phyloP scores from a whole-genome alignment of 1,140 invertebrate species.

The Stratiolaelaps scimitus region DNA sequence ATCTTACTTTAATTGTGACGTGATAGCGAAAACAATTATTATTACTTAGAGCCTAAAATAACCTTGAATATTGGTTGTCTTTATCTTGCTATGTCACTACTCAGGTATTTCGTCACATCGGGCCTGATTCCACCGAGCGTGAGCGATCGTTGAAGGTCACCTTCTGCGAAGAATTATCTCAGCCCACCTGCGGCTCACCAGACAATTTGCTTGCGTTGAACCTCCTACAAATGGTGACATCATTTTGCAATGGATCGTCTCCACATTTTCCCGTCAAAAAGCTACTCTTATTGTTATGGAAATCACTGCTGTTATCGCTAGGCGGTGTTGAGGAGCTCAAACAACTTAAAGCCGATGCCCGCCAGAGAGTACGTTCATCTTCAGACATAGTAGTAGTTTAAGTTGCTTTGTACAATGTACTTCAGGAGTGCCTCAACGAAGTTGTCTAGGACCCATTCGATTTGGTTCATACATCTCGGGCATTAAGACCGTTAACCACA shows the following conservation, averaged over 20 bases:
- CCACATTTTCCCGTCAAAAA: conserved; percentile 97
- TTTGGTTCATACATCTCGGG: no score
- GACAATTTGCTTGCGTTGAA: conserved; percentile 77
- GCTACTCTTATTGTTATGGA: conserved; percentile 88
- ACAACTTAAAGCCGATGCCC: conserved; percentile 57
- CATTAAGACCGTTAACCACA: no score
- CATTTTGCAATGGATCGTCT: conserved; percentile 80
- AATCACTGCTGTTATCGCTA: conserved; percentile 72
- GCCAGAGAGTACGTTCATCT: conserved; percentile 45
- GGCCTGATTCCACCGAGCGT: conserved; percentile 33
- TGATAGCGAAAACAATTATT: no score
- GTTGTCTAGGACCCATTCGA: no score
- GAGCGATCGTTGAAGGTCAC: background rate
- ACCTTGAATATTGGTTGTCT: no score
- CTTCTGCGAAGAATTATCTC: conserved; percentile 22
- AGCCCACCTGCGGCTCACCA: conserved; percentile 40
- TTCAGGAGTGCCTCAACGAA: no score
- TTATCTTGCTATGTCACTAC: no score
- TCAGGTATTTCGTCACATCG: conserved; percentile 35
- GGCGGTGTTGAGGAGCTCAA: conserved; percentile 72
- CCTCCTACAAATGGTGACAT: conserved; percentile 80
- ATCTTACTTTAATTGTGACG: no score
- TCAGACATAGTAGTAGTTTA: no score
- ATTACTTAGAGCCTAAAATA: no score
- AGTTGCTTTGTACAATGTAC: no score